phyloP scores from a whole-genome alignment of 2,888 invertebrate genomes.

The Ectobius pallidus region DNA sequence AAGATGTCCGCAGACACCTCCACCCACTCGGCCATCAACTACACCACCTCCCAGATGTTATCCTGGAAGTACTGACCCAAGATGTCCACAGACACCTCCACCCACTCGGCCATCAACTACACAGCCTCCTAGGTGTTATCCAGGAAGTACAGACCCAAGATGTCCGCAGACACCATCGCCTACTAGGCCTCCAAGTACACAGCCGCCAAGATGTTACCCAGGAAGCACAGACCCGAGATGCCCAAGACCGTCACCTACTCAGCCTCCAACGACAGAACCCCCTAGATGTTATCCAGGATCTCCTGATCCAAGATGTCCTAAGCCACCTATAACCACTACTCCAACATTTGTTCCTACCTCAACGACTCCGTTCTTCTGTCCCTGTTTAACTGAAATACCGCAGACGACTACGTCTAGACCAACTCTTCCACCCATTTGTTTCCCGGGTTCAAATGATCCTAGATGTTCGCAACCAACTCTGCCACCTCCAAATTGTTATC shows the following conservation, averaged over 20 bases:
- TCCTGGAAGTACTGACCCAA: conserved; percentile 43
- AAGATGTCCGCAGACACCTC: conserved; percentile 46
- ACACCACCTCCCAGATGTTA: conserved; percentile 40
- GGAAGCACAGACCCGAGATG: conserved; percentile 41
- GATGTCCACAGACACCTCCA: conserved; percentile 47
- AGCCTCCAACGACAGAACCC: conserved; percentile 20
- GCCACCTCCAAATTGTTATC: conserved; percentile 30
- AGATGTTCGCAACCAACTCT: conserved; percentile 43
- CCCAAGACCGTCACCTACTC: conserved; percentile 36
- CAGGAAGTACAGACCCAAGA: conserved; percentile 51
- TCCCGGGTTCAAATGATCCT: conserved; percentile 47
- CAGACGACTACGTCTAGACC: conserved; percentile 35
- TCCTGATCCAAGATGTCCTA: conserved; percentile 47
- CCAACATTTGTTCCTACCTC: conserved; percentile 48
- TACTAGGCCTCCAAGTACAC: conserved; percentile 22
- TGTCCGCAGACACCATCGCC: conserved; percentile 51
- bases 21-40: conserved; percentile 39
- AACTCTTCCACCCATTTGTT: conserved; percentile 46
- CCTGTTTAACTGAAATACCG: conserved; percentile 36
- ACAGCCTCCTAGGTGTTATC: conserved; percentile 50
- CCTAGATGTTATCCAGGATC: conserved; percentile 47
- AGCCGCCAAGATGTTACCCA: conserved; percentile 39
- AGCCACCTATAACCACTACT: conserved; percentile 47
- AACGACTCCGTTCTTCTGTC: conserved; percentile 27
- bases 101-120: conserved; percentile 44